Base-by-base conservation (phyloP, 2,113 vertebrate genomes). In the Puntigrus tetrazona region DNA sequence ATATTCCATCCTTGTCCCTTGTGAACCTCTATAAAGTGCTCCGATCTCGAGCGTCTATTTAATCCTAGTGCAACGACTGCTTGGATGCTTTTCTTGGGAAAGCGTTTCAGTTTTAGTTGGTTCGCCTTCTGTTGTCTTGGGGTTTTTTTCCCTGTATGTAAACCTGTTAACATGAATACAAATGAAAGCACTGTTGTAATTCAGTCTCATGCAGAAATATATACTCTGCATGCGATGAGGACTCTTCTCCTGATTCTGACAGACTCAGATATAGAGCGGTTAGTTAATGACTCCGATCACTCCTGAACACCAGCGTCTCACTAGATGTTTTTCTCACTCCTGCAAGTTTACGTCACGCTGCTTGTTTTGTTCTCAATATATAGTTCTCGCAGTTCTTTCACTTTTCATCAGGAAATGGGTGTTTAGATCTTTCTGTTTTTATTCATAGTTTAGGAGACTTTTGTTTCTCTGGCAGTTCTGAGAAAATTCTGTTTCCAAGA, bases 181-280 rank as follows among this genome's bases (percentile, higher is more conserved):
- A 90, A 86, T 92, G 88, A 91, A 92, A 91, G 91, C 92, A 86
- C 88, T 92, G 91, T 89, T 93, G 92, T 94, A 92, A 91, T 89
- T 93, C 92, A 85, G 86, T 90, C 90, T 87, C 82, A 91, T 92
- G 86, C 88, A 92, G 93, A 65, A 41, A 84, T 63, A 93, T 94
- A 94, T 92, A 92, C 90, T 93, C 93, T 90, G 78, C 78, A 45
- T 80, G 59, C 13, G 3, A 7, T 27, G 43, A 41, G 25, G 76
- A 16, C 5, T 5, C 34, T 38, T 78, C 50, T 59, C 31, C 75
- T 78, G 34, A 38, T 38, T 38, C 36, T 38, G n/a, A n/a, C n/a
- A n/a, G n/a, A n/a, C n/a, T n/a, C n/a, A n/a, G n/a, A n/a, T n/a
- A n/a, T n/a, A n/a, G n/a, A n/a, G n/a, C n/a, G n/a, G n/a, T n/a